These are phyloP conservation scores for Capreolus pygargus DNA, from an alignment of 2,113 vertebrate genomes.

Conservation along the genomic window DNA sequence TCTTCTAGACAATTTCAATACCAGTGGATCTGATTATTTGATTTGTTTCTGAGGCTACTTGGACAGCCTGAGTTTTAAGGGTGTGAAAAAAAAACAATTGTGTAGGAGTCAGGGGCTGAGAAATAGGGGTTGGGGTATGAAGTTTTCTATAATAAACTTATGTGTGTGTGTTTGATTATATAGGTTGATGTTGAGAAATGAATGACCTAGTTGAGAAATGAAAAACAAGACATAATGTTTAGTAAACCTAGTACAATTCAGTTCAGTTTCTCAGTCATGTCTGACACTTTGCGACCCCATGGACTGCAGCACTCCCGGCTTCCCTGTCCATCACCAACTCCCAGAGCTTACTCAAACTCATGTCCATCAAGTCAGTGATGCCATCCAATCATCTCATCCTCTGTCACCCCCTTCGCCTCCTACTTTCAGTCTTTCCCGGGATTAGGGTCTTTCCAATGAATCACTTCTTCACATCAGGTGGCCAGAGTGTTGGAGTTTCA, in stretches of 20 bases:
- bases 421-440: not conserved
- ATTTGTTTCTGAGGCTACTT: not conserved
- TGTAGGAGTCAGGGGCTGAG: not conserved
- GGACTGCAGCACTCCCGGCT: accelerated
- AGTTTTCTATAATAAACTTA: not conserved
- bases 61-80: not conserved
- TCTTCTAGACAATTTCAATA: not conserved
- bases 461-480: not conserved
- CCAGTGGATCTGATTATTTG: not conserved
- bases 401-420: not conserved
- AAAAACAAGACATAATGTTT: not conserved
- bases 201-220: not conserved
- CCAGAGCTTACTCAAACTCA: accelerated
- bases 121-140: not conserved
- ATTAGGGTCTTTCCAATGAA: not conserved
- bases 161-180: not conserved
- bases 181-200: not conserved
- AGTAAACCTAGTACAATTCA: not conserved
- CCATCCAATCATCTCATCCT: not conserved
- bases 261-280: not conserved
- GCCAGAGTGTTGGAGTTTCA: not conserved
- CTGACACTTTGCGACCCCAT: not conserved
- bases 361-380: not conserved
- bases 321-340: not conserved
- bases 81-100: not conserved